Evolutionary conservation across 2,113 vertebrate genomes (phyloP), one percentile per base, ranked within the genome.

Genomic region (cattle (Bos taurus)): DNA sequence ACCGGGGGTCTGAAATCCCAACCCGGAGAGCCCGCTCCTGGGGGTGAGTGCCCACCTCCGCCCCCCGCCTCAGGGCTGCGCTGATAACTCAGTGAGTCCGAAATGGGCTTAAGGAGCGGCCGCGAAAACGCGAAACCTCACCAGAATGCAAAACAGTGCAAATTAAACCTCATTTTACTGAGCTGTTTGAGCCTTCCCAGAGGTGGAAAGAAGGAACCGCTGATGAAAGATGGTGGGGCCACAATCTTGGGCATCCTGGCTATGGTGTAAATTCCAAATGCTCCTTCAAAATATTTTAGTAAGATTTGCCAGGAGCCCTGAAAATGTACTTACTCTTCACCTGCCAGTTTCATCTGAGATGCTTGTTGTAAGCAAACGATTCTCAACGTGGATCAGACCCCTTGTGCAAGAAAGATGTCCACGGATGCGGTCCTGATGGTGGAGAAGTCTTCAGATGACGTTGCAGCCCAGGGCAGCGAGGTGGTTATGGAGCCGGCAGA

Each of bases 171-270:
- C 80, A 43, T 1, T n/a, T 10, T 48, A 10, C 46, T 48, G 84
- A 67, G 78, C 12, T 12, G 19, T 6, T 56, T 33, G 28, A 80
- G 10, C 67, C 25, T 96, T 64, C 13, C n/a, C 12, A 17, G 50
- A 57, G 67, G 46, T n/a, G 15, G 36, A n/a, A 30, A 23, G 78
- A n/a, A n/a, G 23, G 19, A 14, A 6, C 3, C 3, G 52, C 62
- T 6, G 6, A 2, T 21, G 71, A 8, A 23, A 4, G 67, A 25
- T 12, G 10, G 12, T 1, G 25, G 30, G 56, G 48, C 15, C 7
- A 11, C 1, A 2, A 3, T 3, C 64, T 14, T 0, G 7, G 46
- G n/a, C 0, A 0, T 3, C 28, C 43, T 2, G 14, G 52, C 64
- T 19, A 11, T 9, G 17, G 13, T 17, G 12, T 23, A 6, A 28